Evolutionary conservation across 1,140 invertebrate genomes (phyloP), one percentile per base, ranked within the genome.

Genomic region (Halesus radiatus): DNA sequence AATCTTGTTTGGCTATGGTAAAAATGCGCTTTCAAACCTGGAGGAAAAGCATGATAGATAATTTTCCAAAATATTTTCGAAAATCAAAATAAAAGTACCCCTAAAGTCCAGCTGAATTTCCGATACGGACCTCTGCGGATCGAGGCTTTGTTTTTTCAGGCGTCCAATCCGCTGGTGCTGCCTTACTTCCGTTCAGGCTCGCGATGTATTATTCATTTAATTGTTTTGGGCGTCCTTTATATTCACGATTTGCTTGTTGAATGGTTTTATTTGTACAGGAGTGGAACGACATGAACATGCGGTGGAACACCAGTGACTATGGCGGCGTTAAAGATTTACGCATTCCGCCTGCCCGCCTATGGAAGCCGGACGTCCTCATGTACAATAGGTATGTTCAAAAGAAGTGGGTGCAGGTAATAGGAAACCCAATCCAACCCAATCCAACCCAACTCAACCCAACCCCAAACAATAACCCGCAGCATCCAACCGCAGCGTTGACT

Each of bases 321-420:
- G 98, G 97, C 58, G 97, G 97, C 74, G 97, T 99, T n/a, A 95
- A 95, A 88, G 96, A 98, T 89, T 93, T 99, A 83, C 92, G 98
- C 86, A 98, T 99, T 89, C 97, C 98, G 82, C 97, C 97, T 77
- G 95, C 97, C 88, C 94, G 96, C 89, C 93, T 99, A 87, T 99
- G 98, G 98, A 99, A 98, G 91, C 98, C 98, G 84, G 98, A 99
- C 90, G 97, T 99, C 84, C 96, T 99, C 85, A 98, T 99, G 94
- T 99, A 99, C 92, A 99, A 99, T 93, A 98, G 97, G 96, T 98
- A 92, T 87, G 84, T 1, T 13, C 37, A 1, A 10, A 1, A 1
- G 37, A 45, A 45, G 10, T 45, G 1, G 8, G 13, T 45, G 37
- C 13, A 45, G 32, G 37, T 45, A 45, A 45, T 45, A 13, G 8